A percentile compares a stretch with the other conserved stretches of the same genome.
phyloP scores from a whole-genome alignment of 2,888 invertebrate species.

The Eupeodes latifasciatus region DNA sequence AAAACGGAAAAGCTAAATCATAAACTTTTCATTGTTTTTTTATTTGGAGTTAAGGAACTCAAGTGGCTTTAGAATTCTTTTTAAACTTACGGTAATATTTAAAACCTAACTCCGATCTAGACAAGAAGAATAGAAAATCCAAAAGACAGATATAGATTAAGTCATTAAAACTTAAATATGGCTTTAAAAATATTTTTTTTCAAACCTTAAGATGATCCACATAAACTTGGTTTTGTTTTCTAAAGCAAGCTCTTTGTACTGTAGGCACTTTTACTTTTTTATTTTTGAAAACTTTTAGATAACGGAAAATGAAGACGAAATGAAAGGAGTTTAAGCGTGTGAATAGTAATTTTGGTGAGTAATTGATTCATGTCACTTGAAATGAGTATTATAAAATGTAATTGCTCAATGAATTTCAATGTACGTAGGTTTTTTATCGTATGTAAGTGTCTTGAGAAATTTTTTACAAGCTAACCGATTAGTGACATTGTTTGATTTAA shows the following conservation, averaged over 20 bases:
- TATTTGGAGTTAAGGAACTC: neutral
- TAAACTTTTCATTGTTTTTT: neutral
- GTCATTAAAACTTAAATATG: neutral
- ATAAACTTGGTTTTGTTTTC: conserved; percentile 32
- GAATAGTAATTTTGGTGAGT: neutral
- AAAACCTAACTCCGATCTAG: neutral
- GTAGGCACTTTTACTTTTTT: conserved; percentile 53
- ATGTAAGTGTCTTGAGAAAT: conserved; percentile 14
- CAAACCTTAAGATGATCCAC: conserved; percentile 34
- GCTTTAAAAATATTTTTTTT: conserved; percentile 11
- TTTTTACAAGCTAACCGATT: conserved; percentile 9
- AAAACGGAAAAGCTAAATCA: conserved; percentile 3
- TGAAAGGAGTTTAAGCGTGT: neutral
- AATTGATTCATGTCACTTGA: conserved; percentile 23
- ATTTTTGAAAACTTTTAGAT: conserved; percentile 11
- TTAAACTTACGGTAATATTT: neutral
- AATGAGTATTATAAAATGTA: conserved; percentile 4
- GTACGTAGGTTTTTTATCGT: neutral
- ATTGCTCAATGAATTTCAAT: conserved; percentile 26
- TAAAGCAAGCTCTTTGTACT: neutral
- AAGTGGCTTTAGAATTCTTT: neutral
- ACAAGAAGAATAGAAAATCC: neutral
- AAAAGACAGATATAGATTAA: neutral
- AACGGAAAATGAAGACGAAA: conserved; percentile 24
- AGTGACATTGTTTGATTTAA: conserved; percentile 26